Conservation (phyloP, 2,888 invertebrate species). For the Caenorhabditis sinica region DNA sequence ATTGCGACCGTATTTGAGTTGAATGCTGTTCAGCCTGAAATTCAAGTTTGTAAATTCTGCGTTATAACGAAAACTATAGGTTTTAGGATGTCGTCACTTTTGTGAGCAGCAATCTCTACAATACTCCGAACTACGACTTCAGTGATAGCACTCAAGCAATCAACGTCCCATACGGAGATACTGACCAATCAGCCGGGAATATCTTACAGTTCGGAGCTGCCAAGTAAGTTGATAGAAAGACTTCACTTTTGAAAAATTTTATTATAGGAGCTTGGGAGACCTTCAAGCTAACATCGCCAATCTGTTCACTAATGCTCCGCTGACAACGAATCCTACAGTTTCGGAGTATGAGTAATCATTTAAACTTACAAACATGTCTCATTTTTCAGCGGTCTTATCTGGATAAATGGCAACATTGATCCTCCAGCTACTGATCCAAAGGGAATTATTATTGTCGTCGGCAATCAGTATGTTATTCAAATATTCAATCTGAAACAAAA, state of each 20-base stretch:
- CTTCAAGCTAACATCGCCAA: constrained; percentile 30
- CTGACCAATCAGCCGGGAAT: background rate
- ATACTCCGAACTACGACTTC: constrained; percentile 19
- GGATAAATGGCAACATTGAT: background rate
- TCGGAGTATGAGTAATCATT: constrained; percentile 7
- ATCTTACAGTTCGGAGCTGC: constrained; percentile 1
- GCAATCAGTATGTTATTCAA: background rate
- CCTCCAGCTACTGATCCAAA: background rate
- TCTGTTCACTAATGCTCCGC: background rate
- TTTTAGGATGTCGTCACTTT: constrained; percentile 1
- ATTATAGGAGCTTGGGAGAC: constrained; percentile 23
- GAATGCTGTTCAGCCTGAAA: background rate
- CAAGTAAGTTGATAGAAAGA: background rate
- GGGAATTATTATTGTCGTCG: constrained; percentile 16
- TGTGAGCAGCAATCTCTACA: constrained; percentile 5
- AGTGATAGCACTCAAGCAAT: constrained; percentile 7
- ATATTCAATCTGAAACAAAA: background rate
- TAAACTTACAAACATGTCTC: background rate
- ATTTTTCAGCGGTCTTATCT: constrained; percentile 4
- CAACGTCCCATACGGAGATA: constrained; percentile 10
- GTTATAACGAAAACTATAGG: background rate
- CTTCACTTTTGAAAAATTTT: background rate
- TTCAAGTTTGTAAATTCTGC: too few species aligned
- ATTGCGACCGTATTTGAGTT: constrained; percentile 43
- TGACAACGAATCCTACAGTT: constrained; percentile 15